Evolutionary conservation across 2,113 vertebrate genomes (phyloP), one percentile per base, ranked within the genome.

Genomic region (Amazona guildingii): DNA sequence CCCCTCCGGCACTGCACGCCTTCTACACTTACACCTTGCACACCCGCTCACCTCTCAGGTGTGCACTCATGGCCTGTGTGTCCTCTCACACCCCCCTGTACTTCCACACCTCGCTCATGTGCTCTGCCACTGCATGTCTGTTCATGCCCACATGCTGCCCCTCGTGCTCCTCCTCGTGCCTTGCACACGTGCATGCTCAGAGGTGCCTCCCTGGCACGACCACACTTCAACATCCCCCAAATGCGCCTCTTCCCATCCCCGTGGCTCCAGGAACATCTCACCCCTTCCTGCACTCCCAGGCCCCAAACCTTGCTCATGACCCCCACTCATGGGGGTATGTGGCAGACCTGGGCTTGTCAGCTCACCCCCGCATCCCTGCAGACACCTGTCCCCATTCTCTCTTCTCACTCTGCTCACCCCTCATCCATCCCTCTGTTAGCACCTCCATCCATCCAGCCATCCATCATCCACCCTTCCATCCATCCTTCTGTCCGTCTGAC

Each of bases 61-160:
- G 1, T 2, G 11, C 6, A 4, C 49, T 67, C 15, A 1, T 7
- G 62, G 27, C n/a, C 59, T 29, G 33, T 3, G 1, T 19, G 19
- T 11, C 14, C 0, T 0, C 35, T 61, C 29, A 11, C 23, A 11
- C 10, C 21, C 6, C 37, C 19, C 5, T 21, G 19, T 37, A 37
- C 68, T 41, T 6, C 11, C 70, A 33, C 41, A 11, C 13, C 31
- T 29, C 5, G 5, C 25, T 8, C 0, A 0, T 7, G 17, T 19
- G 55, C 51, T 35, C 48, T 39, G 29, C 17, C 7, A 13, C n/a
- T 2, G 11, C 0, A 0, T 1, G 1, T 7, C 12, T 0, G 0
- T 6, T 46, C 18, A 13, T 25, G n/a, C 35, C 46, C 5, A 0
- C 4, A 1, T 17, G 6, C 35, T 20, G 19, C 25, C 35, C 49